Evolutionary conservation across 2,113 vertebrate genomes (phyloP).

Genomic region (Ornithorhynchus anatinus): DNA sequence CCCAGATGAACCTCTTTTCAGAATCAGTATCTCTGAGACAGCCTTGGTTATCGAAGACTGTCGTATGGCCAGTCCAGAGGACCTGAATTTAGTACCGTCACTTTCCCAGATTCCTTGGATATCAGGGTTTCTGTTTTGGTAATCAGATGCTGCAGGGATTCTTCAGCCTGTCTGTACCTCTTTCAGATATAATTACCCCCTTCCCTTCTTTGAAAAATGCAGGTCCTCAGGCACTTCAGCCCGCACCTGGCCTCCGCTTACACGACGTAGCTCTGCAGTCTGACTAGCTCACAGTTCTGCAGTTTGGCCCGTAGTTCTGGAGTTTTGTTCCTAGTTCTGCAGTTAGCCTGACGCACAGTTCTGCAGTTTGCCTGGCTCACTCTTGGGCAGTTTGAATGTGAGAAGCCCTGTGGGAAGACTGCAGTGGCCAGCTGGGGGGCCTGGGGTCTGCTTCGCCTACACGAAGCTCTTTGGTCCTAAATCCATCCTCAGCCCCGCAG

Average conservation of each 20-base stretch:
- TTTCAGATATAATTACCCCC: constrained; percentile 62
- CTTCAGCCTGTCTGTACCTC: constrained; percentile 44
- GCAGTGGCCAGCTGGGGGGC: rapidly evolving
- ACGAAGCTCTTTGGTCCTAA: background rate
- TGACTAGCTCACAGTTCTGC: constrained; percentile 25
- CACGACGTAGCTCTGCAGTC: constrained; percentile 27
- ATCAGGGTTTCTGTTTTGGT: constrained; percentile 50
- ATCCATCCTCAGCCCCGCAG: rapidly evolving
- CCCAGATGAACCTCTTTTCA: no score
- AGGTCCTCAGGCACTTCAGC: constrained; percentile 55
- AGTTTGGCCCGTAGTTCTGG: constrained; percentile 26
- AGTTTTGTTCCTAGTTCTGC: no score
- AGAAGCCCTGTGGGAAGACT: no score
- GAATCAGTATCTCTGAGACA: no score
- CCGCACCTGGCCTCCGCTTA: constrained; percentile 55
- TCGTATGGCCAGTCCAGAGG: no score
- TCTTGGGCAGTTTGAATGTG: no score
- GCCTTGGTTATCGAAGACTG: no score
- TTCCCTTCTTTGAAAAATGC: constrained; percentile 59
- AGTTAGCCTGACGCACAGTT: no score
- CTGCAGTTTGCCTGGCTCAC: no score
- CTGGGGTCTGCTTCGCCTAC: rapidly evolving
- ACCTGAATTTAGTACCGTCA: constrained; percentile 8
- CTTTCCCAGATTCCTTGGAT: constrained; percentile 38
- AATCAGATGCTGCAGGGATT: constrained; percentile 52